phyloP scores from a whole-genome alignment of 2,113 vertebrate species.

The Protobothrops flavoviridis region DNA sequence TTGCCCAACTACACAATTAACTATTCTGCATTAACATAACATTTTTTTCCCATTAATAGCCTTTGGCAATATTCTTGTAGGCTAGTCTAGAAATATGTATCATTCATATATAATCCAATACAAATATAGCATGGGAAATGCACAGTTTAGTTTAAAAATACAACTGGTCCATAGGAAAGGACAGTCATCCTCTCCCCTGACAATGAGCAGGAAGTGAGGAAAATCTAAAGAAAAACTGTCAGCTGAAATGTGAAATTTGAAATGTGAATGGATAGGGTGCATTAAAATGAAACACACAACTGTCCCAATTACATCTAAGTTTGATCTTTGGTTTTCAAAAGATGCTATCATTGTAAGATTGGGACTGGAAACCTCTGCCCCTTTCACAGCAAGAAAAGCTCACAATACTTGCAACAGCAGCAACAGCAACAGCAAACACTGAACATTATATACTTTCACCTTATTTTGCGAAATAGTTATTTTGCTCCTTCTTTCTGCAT shows the following conservation, averaged over 20 bases:
- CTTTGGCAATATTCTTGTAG: background rate
- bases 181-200: background rate
- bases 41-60: background rate
- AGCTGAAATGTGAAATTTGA: background rate
- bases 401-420: background rate
- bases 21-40: background rate
- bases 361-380: background rate
- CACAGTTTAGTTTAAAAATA: background rate
- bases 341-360: background rate
- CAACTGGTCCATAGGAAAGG: background rate
- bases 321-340: background rate
- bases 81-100: background rate
- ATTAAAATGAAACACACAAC: background rate
- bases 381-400: background rate
- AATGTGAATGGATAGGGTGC: background rate
- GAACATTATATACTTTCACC: background rate
- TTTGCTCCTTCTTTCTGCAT: constrained; percentile 31
- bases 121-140: background rate
- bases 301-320: background rate
- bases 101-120: background rate
- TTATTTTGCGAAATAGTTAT: constrained; percentile 13
- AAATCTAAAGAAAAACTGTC: background rate
- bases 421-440: background rate
- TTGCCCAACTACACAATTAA: background rate
- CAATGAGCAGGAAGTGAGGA: background rate